Base-by-base conservation (phyloP, 2,113 vertebrate genomes). In the Microtus montanus region DNA sequence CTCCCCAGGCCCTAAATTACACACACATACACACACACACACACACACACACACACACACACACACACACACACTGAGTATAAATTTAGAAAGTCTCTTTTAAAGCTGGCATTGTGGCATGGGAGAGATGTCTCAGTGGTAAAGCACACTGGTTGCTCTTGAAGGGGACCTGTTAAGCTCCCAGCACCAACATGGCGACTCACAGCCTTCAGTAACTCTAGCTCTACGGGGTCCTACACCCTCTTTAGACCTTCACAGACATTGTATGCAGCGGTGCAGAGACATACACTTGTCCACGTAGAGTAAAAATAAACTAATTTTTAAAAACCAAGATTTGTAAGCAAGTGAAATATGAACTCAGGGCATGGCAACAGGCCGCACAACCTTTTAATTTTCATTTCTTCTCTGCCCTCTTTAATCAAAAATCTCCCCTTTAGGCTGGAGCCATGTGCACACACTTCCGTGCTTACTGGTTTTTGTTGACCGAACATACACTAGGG, bases 321-420 rank as follows among this genome's bases (percentile, higher is more conserved):
- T 28, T 41, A 7, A 38, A 82, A 61, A 38, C 11, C 35, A 26
- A 22, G n/a, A 3, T 54, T 54, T 54, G 54, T 70, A 64, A 74
- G 63, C 44, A 20, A n/a, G 38, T 0, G 0, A 6, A 6, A 20
- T 22, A 0, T 33, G 49, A 52, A 35, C 71, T 74, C 11, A 35
- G 28, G 58, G 70, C 70, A 3, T 4, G 30, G 58, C 11, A 24
- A 79, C 28, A 20, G 35, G 33, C 54, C 35, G 4, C 47, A 47
- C 12, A 17, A 30, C 1, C 28, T 12, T 38, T 13, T 70, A 35
- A 0, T 77, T 58, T 28, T 79, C 41, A 24, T 58, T 73, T 90
- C 41, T 33, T 86, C 78, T 92, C 44, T 11, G 8, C 87, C 38
- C 90, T 82, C 93, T 92, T 89, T 63, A 49, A 66, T 61, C 3